Evolutionary conservation across 2,113 vertebrate genomes (phyloP).

Genomic region (Alligator mississippiensis): DNA sequence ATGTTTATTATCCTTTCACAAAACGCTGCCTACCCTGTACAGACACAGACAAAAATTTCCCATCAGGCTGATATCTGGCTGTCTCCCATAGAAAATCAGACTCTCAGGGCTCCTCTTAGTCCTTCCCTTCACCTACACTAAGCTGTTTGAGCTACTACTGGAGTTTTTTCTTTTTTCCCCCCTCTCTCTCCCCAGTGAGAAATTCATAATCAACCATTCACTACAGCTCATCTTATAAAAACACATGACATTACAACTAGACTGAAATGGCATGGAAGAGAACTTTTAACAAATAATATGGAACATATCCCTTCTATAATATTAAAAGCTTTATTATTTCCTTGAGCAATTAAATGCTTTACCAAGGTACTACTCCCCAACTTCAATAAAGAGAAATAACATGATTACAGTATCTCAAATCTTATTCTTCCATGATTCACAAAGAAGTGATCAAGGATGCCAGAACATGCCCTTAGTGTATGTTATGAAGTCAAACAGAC

Average conservation of each 20-base stretch:
- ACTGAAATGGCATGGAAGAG: background rate
- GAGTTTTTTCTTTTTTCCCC: background rate
- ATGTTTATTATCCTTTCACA: constrained; percentile 44
- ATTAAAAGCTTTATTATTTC: constrained; percentile 33
- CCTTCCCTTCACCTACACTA: background rate
- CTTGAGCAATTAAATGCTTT: constrained; percentile 32
- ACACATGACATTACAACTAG: constrained; percentile 12
- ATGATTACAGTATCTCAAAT: background rate
- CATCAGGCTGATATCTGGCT: constrained; percentile 54
- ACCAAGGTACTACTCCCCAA: constrained; percentile 2
- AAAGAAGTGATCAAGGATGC: background rate
- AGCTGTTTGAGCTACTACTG: constrained; percentile 38
- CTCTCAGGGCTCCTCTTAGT: constrained; percentile 1
- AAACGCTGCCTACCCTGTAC: constrained; percentile 12
- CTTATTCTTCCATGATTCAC: background rate
- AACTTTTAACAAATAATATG: constrained; percentile 14
- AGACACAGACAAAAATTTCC: constrained; percentile 38
- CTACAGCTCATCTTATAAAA: constrained; percentile 25
- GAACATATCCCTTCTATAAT: constrained; percentile 10
- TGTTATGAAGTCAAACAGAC: background rate
- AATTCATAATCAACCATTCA: constrained; percentile 41
- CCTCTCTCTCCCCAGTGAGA: constrained; percentile 34
- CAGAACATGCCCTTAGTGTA: background rate
- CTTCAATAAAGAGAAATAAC: background rate
- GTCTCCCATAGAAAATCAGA: constrained; percentile 45